Base-by-base conservation (phyloP, 2,113 vertebrate species). In the Tyto alba region DNA sequence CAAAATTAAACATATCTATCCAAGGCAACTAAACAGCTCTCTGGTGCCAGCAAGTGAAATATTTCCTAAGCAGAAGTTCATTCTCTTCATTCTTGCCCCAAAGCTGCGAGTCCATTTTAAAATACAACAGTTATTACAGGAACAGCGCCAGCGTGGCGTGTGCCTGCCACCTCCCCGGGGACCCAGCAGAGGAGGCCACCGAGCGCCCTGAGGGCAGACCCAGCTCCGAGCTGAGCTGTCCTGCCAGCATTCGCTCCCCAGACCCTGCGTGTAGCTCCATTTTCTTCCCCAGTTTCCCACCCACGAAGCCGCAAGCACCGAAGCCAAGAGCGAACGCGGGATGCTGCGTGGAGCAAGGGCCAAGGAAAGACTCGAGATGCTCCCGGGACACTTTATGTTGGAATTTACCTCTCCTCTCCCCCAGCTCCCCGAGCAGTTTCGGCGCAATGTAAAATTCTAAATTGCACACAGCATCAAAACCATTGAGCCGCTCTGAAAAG, bases 261-360 rank as follows among this genome's bases (percentile, higher is more conserved):
- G 9, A 11, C n/a, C 29, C 71, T 3, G 29, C 16, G 1, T 1
- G 10, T 13, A 11, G 40, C 73, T 47, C 50, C 1, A 1, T 36
- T 19, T 19, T 30, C 59, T 53, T 23, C 83, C 30, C 60, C 20
- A 9, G 22, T 9, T 48, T 66, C 50, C 62, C 36, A 5, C 29
- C 27, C 11, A 2, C 1, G 10, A 26, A 56, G 30, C 30, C 2
- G n/a, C 30, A 1, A 48, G 30, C 9, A 1, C 41, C 48, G 8
- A 41, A 30, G 81, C 26, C 3, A 21, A 6, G 27, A 47, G n/a
- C 22, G 21, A 22, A 20, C 26, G 53, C 2, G 5, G 41, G 78
- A 29, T 2, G 3, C 32, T 20, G 11, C 0, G 7, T 5, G 8
- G 63, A 32, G 41, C 21, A 10, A 38, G 0, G 8, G 41, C 64